Evolutionary conservation across 2,113 vertebrate genomes (phyloP), one percentile per base, ranked within the genome.

Genomic region (Tympanuchus pallidicinctus): DNA sequence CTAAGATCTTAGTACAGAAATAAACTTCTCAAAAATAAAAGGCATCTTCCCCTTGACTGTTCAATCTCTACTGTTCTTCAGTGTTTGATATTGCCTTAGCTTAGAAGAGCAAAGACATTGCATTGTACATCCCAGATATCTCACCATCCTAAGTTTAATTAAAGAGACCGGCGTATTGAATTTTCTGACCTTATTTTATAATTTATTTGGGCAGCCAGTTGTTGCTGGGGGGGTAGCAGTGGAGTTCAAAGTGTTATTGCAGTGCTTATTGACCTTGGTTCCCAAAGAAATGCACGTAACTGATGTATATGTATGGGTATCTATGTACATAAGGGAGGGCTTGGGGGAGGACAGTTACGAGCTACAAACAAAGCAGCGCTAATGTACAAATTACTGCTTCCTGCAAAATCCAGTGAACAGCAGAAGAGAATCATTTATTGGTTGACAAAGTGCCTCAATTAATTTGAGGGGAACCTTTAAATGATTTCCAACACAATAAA

Each of bases 361-460:
- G 18, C 52, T 94, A 74, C 60, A 73, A 95, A 88, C 77, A 95
- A 93, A 93, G 92, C 88, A 90, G 80, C 61, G 80, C 57, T 89
- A 87, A 96, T 83, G 83, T 84, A 96, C 65, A 96, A 97, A 97
- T 96, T 93, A 96, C 90, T 91, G 82, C 89, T 95, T 94, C 83
- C 86, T 45, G 93, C 90, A 95, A 93, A 96, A 88, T 72, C 78
- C 78, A 94, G 73, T 63, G 78, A 87, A 82, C 65, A 63, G 93
- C 89, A 94, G 91, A 86, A 92, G 42, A 79, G 69, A 80, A 93
- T 60, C 65, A 56, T 15, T 9, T 87, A 92, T 18, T 90, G 77
- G 65, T 30, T 89, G 90, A 93, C 7, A 24, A 97, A 96, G 32
- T 61, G n/a, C 80, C 90, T 93, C 86, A 84, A 57, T 91, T 88